A percentile compares a stretch with the other conserved stretches of the same genome.
phyloP scores from a whole-genome alignment of 2,113 vertebrate genomes.

The Brienomyrus longianalis region DNA sequence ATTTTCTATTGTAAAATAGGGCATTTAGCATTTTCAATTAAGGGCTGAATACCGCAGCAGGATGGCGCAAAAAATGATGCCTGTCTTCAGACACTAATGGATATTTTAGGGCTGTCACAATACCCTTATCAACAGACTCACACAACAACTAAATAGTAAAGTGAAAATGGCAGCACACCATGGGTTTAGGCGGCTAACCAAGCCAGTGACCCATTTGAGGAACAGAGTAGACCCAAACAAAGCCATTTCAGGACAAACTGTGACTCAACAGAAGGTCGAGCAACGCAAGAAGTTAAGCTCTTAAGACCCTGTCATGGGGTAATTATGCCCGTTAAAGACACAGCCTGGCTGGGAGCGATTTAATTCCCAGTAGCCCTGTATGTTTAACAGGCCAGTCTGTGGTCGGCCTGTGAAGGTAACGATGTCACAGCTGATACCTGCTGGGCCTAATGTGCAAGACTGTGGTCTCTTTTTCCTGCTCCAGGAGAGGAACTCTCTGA shows the following conservation, averaged over 20 bases:
- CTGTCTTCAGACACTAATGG: slow-evolving; percentile 48
- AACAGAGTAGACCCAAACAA: background rate
- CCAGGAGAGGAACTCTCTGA: background rate
- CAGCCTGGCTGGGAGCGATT: background rate
- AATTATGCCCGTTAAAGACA: background rate
- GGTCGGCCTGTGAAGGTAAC: background rate
- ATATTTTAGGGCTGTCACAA: slow-evolving; percentile 38
- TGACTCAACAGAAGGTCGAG: background rate
- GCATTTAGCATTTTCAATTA: slow-evolving; percentile 66
- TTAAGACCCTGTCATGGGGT: background rate
- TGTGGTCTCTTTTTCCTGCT: background rate
- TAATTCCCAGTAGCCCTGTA: background rate
- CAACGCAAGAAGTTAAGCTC: background rate
- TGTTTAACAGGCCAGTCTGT: background rate
- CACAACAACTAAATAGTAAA: slow-evolving; percentile 38
- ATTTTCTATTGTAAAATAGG: slow-evolving; percentile 60
- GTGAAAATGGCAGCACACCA: background rate
- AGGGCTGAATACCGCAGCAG: slow-evolving; percentile 47
- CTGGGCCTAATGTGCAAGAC: background rate
- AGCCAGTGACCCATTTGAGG: background rate
- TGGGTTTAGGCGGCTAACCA: background rate
- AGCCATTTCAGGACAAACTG: background rate
- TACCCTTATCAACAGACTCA: slow-evolving; percentile 47
- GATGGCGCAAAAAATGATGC: slow-evolving; percentile 46
- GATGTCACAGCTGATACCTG: background rate